phyloP scores from a whole-genome alignment of 1,140 invertebrate genomes.

The Macrostomum lignano region DNA sequence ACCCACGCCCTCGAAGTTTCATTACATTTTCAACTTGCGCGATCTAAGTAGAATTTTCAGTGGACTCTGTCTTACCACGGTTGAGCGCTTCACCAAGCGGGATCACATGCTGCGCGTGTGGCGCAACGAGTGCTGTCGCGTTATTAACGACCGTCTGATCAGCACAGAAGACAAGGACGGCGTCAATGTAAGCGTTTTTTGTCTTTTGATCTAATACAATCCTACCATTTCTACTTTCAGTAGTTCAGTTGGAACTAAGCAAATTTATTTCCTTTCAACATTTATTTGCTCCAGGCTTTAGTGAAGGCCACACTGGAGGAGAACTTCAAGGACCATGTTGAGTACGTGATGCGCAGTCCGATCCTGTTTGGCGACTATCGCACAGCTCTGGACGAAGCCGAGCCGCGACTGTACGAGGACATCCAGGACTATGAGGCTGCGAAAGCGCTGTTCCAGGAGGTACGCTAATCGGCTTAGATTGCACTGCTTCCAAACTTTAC shows the following conservation, averaged over 20 bases:
- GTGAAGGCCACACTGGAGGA: constrained; percentile 15
- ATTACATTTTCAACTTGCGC: constrained; percentile 68
- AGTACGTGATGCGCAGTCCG: constrained; percentile 45
- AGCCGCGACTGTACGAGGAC: constrained; percentile 53
- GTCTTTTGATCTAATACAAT: constrained; percentile 12
- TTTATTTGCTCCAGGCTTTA: constrained; percentile 11
- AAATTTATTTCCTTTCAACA: no score
- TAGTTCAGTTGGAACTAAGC: constrained; percentile 45
- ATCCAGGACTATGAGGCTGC: constrained; percentile 55
- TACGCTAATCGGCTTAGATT: constrained; percentile 36
- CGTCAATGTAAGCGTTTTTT: constrained; percentile 19
- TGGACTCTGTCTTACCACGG: constrained; percentile 44
- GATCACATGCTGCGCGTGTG: constrained; percentile 50
- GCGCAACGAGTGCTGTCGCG: constrained; percentile 55
- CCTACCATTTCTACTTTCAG: constrained; percentile 33
- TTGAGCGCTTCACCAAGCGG: constrained; percentile 35
- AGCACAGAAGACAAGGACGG: constrained; percentile 31
- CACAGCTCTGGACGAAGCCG: constrained; percentile 11
- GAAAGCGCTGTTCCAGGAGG: constrained; percentile 51
- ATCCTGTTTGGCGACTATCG: constrained; percentile 52
- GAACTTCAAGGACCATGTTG: constrained; percentile 18
- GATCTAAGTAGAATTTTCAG: constrained; percentile 52
- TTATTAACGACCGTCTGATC: constrained; percentile 56
- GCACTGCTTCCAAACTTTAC: constrained; percentile 38
- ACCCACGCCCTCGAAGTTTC: constrained; percentile 67